Base-by-base conservation (phyloP, 2,888 invertebrate species). In the Stomorhina lunata region DNA sequence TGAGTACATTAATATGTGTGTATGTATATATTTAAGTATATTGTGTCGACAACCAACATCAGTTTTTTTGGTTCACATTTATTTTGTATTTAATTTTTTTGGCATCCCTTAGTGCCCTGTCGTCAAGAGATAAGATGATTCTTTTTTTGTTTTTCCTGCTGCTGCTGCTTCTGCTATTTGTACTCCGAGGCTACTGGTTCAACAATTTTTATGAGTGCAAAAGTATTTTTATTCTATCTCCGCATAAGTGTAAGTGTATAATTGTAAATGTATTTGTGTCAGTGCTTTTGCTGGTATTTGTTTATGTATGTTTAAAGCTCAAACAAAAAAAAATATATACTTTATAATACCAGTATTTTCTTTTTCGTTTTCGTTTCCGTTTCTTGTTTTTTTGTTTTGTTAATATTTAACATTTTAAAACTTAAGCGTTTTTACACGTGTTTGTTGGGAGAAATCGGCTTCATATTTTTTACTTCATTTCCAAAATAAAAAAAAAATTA, bases 121-220 rank as follows among this genome's bases (percentile, higher is more conserved):
- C 69, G 78, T 75, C 78, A 69, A 75, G 78, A 82, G 78, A 78
- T 81, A 81, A 73, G 68, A 59, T 53, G 37, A 43, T 65, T 22
- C 15, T 66, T n/a, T 25, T 34, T 57, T 63, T 32, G 10, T 55
- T 59, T 37, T 1, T 48, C n/a, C 3, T 68, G 50, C 15, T 37
- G 10, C n/a, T 9, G 10, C 4, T 43, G 57, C 17, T 75, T 43
- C 7, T 65, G 63, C 15, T 57, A 2, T 5, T 76, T 66, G 12
- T 61, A 17, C 43, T 45, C 43, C 32, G 50, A 32, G 34, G 53
- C 7, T 59, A 34, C 20, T 69, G 32, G 63, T 53, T 63, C 40
- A 61, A 63, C 61, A 37, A 63, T 63, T 73, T 63, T 50, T 53
- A 72, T 73, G 37, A 63, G 48, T 53, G n/a, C 40, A n/a, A n/a